Conservation (phyloP, 2,888 invertebrate species). For the Phragmatobia fuliginosa region DNA sequence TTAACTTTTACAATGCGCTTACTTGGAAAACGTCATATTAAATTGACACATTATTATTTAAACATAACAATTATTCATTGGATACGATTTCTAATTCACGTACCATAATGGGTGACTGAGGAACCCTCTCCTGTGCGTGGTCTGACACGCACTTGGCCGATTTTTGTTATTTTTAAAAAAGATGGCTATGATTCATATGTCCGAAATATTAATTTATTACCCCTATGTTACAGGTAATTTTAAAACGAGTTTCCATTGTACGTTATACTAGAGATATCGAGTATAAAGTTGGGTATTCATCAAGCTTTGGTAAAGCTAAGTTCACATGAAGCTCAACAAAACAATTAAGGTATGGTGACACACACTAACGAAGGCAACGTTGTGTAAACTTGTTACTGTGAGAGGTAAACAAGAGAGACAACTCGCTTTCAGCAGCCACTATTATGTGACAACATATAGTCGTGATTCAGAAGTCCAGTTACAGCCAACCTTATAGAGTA, state of each 20-base stretch:
- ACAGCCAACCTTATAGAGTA: not conserved
- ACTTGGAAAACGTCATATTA: no score
- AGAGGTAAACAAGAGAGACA: slow-evolving; percentile 45
- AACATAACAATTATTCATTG: no score
- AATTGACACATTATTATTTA: no score
- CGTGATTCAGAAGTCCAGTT: slow-evolving; percentile 15
- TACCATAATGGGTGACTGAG: no score
- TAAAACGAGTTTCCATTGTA: not conserved
- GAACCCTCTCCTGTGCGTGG: no score
- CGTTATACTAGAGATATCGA: not conserved
- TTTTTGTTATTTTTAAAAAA: no score
- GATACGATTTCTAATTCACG: no score
- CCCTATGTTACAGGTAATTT: no score
- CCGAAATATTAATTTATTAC: no score
- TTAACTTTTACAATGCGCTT: no score
- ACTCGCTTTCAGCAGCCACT: slow-evolving; percentile 38
- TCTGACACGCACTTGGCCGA: no score
- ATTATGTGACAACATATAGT: slow-evolving; percentile 5
- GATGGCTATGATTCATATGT: no score
- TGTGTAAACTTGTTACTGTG: slow-evolving; percentile 56
- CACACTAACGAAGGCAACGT: slow-evolving; percentile 57
- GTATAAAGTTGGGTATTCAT: not conserved
- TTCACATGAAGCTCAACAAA: slow-evolving; percentile 34
- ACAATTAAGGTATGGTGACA: slow-evolving; percentile 47
- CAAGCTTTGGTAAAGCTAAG: slow-evolving; percentile 8